Base-by-base conservation (phyloP, 2,113 vertebrate genomes). In the Caretta caretta region DNA sequence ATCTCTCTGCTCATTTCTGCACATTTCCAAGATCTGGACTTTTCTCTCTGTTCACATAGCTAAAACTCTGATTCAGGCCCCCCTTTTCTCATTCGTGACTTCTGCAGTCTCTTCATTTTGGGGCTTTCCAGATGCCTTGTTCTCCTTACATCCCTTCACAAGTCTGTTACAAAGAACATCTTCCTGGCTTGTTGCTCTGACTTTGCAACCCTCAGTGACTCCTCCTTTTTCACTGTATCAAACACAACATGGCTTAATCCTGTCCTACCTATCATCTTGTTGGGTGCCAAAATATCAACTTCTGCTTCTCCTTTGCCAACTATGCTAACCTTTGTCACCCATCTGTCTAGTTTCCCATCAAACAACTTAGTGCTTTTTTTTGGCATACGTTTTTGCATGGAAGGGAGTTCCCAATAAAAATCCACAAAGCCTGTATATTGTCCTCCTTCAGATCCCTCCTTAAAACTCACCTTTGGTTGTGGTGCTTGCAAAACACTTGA, bases 261-360 rank as follows among this genome's bases (percentile, higher is more conserved):
- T 1, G 6, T 87, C 88, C 93, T 85, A 22, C 57, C 57, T 94
- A 38, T 88, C 86, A 11, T 65, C 80, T 86, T 50, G 27, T 25
- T 79, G 48, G 50, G 42, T 89, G 57, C 95, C 86, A 86, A 54
- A 54, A 92, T 57, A 54, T 87, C 16, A 19, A 78, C 75, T 93
- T 54, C 48, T 91, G 80, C 84, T 87, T 93, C 90, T 93, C 88
- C 48, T 93, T 95, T 90, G 29, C 76, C 51, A 89, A 76, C 59
- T 84, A 0, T 17, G 31, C 42, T 51, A 24, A 53, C 19, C 80
- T 62, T 80, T 88, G 81, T 69, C 46, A 48, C 90, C 75, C 91
- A 22, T 86, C 49, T 54, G 79, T 92, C 86, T 29, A 50, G n/a
- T 50, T 96, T 94, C 91, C 56, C 31, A 50, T 85, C 59, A 38